phyloP scores from a whole-genome alignment of 2,797 vertebrate genomes.

The Oryzias dopingdopingensis region DNA sequence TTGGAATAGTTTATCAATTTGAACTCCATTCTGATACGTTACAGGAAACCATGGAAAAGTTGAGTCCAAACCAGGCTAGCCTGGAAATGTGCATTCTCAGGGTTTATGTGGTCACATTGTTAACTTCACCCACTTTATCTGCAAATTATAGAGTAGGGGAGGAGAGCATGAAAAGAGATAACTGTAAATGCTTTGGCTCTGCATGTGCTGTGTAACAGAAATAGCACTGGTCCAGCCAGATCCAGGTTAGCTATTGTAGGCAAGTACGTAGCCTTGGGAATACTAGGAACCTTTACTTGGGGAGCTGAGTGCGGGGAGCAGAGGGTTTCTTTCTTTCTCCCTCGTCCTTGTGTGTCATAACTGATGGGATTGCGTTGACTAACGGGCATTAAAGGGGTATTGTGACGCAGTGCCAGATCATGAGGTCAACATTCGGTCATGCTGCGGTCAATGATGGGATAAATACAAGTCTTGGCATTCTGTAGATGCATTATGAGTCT shows the following conservation, averaged over 20 bases:
- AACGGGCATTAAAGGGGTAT: slow-evolving; percentile 78
- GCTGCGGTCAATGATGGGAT: slow-evolving; percentile 15
- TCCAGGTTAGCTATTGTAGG: slow-evolving; percentile 21
- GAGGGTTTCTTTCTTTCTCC: slow-evolving; percentile 56
- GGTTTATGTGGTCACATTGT: slow-evolving; percentile 13
- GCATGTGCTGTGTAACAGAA: slow-evolving; percentile 22
- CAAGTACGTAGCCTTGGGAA: slow-evolving; percentile 27
- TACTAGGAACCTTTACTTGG: slow-evolving; percentile 16
- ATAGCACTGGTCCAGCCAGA: slow-evolving; percentile 17
- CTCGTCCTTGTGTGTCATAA: slow-evolving; percentile 79
- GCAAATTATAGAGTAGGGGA: slow-evolving; percentile 18
- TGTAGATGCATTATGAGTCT: slow-evolving; percentile 26
- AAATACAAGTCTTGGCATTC: slow-evolving; percentile 24
- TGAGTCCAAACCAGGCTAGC: not conserved
- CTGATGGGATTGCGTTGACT: slow-evolving; percentile 81
- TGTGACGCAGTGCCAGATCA: slow-evolving; percentile 80
- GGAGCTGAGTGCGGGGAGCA: slow-evolving; percentile 1
- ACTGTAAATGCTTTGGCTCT: slow-evolving; percentile 8
- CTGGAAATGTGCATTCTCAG: slow-evolving; percentile 14
- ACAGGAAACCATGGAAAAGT: slow-evolving; percentile 2
- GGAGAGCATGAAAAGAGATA: not conserved
- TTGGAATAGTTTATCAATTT: too few relatives aligned
- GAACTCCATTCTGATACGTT: not conserved
- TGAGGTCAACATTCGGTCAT: slow-evolving; percentile 32
- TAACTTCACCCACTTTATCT: slow-evolving; percentile 16